phyloP scores from a whole-genome alignment of 2,888 invertebrate species.

The Petrolisthes manimaculis region DNA sequence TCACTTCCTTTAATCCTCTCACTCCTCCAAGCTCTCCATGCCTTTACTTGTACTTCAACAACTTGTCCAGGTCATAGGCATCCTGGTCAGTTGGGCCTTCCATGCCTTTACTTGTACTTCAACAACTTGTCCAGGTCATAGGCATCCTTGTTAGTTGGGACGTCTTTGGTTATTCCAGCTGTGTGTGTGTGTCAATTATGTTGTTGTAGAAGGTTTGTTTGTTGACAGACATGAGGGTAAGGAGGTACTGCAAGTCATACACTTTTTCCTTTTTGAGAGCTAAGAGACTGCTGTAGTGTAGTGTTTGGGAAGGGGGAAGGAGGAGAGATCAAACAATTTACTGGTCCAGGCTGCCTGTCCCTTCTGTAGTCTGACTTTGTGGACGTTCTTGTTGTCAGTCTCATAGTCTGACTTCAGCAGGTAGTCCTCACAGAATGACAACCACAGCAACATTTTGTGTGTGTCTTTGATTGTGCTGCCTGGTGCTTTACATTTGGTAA shows the following conservation, averaged over 20 bases:
- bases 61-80: background rate
- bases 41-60: background rate
- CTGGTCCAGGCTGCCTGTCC: background rate
- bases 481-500: too few species aligned
- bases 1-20: background rate
- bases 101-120: background rate
- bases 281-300: background rate
- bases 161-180: background rate
- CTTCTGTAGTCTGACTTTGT: background rate
- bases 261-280: background rate
- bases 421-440: background rate
- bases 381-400: background rate
- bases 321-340: background rate
- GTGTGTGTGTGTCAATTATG: background rate
- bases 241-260: conserved; percentile 5
- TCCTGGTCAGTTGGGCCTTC: background rate
- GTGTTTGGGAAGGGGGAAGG: background rate
- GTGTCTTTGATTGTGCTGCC: too few species aligned
- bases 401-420: background rate
- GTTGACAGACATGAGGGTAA: conserved; percentile 6
- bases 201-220: conserved; percentile 19
- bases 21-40: background rate
- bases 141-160: background rate
- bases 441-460: background rate
- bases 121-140: background rate